A percentile compares a stretch with the other conserved stretches of the same genome.
These are phyloP conservation scores for Brachypalpus laphriformis DNA, from an alignment of 2,888 invertebrate species.

Conservation along the genomic window DNA sequence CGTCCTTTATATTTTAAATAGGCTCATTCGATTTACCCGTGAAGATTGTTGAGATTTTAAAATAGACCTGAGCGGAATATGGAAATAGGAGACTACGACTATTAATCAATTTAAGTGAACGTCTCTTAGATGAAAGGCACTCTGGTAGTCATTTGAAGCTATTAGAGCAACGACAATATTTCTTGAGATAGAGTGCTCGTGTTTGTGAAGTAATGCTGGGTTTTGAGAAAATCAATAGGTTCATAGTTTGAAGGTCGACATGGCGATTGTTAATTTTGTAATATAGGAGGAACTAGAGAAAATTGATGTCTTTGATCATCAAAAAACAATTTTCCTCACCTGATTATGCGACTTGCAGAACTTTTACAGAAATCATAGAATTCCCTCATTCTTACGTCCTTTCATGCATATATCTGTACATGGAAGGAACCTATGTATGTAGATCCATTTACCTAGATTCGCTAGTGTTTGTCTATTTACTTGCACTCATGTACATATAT, in stretches of 20 bases:
- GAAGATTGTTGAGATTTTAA: conserved; percentile 1
- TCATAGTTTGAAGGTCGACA: not conserved
- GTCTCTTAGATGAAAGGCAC: not conserved
- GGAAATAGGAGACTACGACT: not conserved
- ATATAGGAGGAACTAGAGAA: not conserved
- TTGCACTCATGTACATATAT: too few relatives aligned
- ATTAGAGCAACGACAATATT: not conserved
- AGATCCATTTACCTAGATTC: too few relatives aligned
- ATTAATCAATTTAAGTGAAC: conserved; percentile 32
- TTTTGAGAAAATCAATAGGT: not conserved
- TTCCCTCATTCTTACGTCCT: too few relatives aligned
- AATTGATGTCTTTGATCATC: not conserved
- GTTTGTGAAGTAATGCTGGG: not conserved
- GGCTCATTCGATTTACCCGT: not conserved
- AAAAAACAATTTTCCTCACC: not conserved
- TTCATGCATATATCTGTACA: too few relatives aligned
- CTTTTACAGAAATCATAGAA: not conserved
- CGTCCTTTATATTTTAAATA: not conserved
- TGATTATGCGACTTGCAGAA: too few relatives aligned
- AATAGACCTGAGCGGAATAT: conserved; percentile 2
- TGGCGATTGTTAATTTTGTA: not conserved
- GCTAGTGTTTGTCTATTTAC: too few relatives aligned
- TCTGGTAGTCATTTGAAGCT: not conserved
- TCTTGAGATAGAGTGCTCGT: not conserved
- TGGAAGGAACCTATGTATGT: too few relatives aligned